phyloP scores from a whole-genome alignment of 2,113 vertebrate genomes.

The Jaculus jaculus region DNA sequence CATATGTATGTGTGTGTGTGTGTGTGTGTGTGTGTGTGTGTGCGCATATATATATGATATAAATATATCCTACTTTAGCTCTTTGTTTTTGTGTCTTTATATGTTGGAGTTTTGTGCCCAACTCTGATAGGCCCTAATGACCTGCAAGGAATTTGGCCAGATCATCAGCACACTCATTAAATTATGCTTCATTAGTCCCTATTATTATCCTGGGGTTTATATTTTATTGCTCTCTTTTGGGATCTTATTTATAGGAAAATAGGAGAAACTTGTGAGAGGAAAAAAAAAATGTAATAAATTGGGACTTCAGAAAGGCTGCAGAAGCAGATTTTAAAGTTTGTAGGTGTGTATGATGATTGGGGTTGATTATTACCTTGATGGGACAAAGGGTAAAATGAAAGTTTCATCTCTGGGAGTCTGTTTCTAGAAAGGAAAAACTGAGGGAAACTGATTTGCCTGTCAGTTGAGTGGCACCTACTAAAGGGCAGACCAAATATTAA shows the following conservation, averaged over 20 bases:
- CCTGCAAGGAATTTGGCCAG: slow-evolving; percentile 1
- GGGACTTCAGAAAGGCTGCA: background rate
- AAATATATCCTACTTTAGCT: background rate
- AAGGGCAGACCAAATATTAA: background rate
- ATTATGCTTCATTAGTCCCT: background rate
- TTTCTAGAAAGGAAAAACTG: background rate
- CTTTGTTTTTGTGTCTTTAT: background rate
- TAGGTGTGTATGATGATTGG: background rate
- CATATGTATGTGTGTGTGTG: too few relatives aligned
- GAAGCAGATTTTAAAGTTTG: background rate
- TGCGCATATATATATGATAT: too few relatives aligned
- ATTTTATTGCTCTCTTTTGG: background rate
- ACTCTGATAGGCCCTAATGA: background rate
- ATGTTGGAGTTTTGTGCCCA: background rate
- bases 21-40: too few relatives aligned
- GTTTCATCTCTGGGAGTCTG: background rate
- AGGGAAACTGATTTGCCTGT: background rate
- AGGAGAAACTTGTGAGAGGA: background rate
- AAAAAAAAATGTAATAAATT: background rate
- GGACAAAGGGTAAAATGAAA: too few relatives aligned
- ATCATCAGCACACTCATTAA: background rate
- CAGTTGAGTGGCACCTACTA: background rate
- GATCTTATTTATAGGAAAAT: background rate
- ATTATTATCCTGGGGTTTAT: background rate
- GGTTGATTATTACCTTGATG: too few relatives aligned